A percentile compares a stretch with the other conserved stretches of the same genome.
Conservation (phyloP, 1,140 invertebrate species). For the Euura lappo region DNA sequence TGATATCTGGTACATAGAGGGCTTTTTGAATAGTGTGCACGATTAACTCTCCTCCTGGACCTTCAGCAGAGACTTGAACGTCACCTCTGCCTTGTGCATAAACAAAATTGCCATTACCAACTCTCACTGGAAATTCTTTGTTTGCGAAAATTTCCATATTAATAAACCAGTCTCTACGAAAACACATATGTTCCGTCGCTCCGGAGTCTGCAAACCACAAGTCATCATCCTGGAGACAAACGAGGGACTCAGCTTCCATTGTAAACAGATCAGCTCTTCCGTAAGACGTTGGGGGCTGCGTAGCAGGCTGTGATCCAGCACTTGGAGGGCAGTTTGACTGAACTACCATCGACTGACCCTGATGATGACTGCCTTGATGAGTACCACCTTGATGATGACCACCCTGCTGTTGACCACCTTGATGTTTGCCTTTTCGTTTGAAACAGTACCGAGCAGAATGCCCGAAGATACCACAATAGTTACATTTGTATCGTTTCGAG, state of each 20-base stretch:
- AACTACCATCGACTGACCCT: too few species aligned
- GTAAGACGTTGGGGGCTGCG: too few species aligned
- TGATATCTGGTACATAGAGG: neutral
- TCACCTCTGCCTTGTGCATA: neutral
- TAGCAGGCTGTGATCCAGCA: too few species aligned
- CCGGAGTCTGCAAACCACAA: neutral
- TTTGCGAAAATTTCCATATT: neutral
- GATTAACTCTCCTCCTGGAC: neutral
- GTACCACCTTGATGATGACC: too few species aligned
- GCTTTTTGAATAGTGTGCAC: neutral
- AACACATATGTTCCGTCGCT: neutral
- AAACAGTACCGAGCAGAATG: constrained; percentile 23
- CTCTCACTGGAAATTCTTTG: neutral
- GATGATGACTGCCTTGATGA: too few species aligned
- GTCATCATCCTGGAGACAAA: too few species aligned
- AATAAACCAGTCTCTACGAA: neutral
- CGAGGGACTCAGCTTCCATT: too few species aligned
- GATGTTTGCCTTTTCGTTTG: constrained; percentile 21
- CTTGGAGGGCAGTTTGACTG: too few species aligned
- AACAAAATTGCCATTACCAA: neutral
- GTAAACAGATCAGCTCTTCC: too few species aligned
- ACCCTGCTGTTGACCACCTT: too few species aligned
- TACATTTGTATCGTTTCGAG: constrained; percentile 21
- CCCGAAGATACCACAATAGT: constrained; percentile 17
- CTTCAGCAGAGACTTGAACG: neutral